A percentile compares a stretch with the other conserved stretches of the same genome.
Evolutionary conservation across 2,113 vertebrate genomes (phyloP).

Genomic region (Anolis sagrei): DNA sequence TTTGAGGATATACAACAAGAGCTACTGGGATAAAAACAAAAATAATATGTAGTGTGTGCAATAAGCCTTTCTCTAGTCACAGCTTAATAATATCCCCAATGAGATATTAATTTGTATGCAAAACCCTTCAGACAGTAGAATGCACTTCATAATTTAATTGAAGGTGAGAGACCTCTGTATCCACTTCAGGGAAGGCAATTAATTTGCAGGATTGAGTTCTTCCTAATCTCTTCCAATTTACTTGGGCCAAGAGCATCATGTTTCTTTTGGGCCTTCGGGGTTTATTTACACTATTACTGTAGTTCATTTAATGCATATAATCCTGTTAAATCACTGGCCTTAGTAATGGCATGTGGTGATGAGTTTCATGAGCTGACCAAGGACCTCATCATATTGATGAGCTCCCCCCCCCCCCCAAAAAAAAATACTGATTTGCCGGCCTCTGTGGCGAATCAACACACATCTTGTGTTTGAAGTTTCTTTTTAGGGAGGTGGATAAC

Average conservation of each 20-base stretch:
- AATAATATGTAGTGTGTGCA: neutral
- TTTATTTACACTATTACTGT: neutral
- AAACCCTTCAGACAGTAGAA: neutral
- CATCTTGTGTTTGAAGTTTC: neutral
- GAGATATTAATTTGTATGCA: neutral
- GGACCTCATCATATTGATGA: no score
- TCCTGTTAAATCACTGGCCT: slow-evolving; percentile 21
- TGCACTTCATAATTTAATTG: neutral
- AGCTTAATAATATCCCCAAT: neutral
- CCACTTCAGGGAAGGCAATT: neutral
- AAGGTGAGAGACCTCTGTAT: neutral
- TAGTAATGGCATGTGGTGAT: slow-evolving; percentile 36
- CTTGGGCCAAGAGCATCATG: neutral
- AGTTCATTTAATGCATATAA: neutral
- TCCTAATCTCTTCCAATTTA: neutral
- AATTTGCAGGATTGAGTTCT: neutral
- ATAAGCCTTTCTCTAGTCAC: neutral
- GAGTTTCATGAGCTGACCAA: slow-evolving; percentile 18
- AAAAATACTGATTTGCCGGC: no score
- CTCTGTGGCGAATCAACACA: neutral
- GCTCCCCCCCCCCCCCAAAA: no score
- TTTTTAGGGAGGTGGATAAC: neutral
- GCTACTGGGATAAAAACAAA: neutral
- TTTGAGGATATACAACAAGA: no score
- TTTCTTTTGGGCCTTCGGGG: neutral